Conservation (phyloP, 2,888 invertebrate genomes). For the Amiota communis region DNA sequence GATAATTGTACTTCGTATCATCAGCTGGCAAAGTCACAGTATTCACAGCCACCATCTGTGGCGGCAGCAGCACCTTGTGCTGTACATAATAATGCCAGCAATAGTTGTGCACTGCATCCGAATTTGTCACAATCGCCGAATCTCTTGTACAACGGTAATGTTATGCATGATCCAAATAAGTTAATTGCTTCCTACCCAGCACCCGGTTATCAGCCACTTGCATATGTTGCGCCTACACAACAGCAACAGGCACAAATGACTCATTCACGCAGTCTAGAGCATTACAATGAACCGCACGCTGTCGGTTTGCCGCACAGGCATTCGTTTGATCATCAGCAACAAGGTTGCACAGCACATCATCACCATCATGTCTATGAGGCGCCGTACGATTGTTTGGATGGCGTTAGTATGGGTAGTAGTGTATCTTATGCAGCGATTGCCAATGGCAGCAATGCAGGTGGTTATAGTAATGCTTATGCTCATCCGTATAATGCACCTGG, state of each 20-base stretch:
- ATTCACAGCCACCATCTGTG: constrained; percentile 15
- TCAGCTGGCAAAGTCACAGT: constrained; percentile 41
- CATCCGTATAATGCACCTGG: constrained; percentile 72
- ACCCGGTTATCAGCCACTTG: constrained; percentile 49
- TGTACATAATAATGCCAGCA: constrained; percentile 38
- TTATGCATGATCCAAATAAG: constrained; percentile 33
- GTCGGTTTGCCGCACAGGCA: constrained; percentile 68
- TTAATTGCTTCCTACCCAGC: constrained; percentile 43
- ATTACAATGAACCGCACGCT: constrained; percentile 69
- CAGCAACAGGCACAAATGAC: constrained; percentile 59
- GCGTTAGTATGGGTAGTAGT: constrained; percentile 61
- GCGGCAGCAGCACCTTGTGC: constrained; percentile 33
- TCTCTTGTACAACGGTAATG: constrained; percentile 44
- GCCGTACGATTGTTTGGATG: constrained; percentile 71
- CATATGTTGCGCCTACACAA: constrained; percentile 38
- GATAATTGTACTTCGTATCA: constrained; percentile 48
- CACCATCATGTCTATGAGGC: constrained; percentile 65
- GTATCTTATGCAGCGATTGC: constrained; percentile 66
- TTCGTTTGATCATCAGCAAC: constrained; percentile 72
- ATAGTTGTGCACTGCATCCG: constrained; percentile 49
- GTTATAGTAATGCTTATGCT: constrained; percentile 47
- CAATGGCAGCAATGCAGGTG: constrained; percentile 30
- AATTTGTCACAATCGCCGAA: constrained; percentile 49
- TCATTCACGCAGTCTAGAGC: constrained; percentile 72
- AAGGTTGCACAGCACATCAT: constrained; percentile 51